phyloP scores from a whole-genome alignment of 2,797 vertebrate genomes.

The Aldrovandia affinis region DNA sequence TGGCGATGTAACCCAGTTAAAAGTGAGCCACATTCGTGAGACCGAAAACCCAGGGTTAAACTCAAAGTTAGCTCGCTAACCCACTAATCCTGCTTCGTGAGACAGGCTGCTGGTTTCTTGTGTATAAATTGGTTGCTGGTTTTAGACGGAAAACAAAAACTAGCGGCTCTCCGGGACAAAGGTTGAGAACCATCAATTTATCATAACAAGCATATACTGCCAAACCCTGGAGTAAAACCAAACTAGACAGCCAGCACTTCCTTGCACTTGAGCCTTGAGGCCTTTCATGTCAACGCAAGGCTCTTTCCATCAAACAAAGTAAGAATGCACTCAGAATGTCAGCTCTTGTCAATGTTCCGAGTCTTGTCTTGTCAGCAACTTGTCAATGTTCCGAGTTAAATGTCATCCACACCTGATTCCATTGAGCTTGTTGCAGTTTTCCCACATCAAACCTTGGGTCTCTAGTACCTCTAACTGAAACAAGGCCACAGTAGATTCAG shows the following conservation, averaged over 20 bases:
- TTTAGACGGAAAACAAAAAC: no score
- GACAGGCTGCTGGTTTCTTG: no score
- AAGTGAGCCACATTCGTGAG: no score
- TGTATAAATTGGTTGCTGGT: no score
- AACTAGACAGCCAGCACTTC: background rate
- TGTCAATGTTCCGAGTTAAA: background rate
- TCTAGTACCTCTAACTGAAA: background rate
- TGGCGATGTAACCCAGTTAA: no score
- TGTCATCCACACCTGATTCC: background rate
- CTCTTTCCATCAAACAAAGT: background rate
- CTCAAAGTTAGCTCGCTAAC: no score
- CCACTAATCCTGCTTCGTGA: no score
- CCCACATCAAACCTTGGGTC: background rate
- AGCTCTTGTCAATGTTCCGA: background rate
- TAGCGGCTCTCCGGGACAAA: no score
- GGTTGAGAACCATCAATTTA: background rate
- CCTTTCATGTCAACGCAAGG: background rate
- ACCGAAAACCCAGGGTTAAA: no score
- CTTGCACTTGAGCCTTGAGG: background rate
- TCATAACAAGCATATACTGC: background rate
- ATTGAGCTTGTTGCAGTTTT: background rate
- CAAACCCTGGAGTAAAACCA: background rate
- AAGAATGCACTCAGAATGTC: background rate
- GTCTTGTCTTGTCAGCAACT: no score
- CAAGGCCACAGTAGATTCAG: background rate